A percentile compares a stretch with the other conserved stretches of the same genome.
Conservation (phyloP, 2,888 invertebrate species). For the Dryococelus australis region DNA sequence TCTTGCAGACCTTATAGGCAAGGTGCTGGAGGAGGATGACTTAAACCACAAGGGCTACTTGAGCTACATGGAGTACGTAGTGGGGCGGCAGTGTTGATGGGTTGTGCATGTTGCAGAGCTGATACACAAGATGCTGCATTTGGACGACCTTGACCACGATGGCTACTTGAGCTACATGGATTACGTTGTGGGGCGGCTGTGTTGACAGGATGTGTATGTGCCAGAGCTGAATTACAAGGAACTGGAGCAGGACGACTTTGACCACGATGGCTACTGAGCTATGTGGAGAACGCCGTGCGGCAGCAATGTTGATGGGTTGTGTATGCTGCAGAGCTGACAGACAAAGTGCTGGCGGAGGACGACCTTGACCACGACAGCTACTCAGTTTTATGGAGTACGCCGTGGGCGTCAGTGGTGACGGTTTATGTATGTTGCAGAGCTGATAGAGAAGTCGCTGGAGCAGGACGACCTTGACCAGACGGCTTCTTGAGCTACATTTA, state of each 20-base stretch:
- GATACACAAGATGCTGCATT: constrained; percentile 82
- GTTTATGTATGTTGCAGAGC: constrained; percentile 70
- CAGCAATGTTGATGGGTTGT: constrained; percentile 54
- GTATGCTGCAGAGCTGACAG: no score
- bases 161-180: constrained; percentile 88
- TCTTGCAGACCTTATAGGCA: no score
- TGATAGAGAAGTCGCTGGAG: constrained; percentile 84
- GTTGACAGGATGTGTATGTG: no score
- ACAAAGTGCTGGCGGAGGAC: no score
- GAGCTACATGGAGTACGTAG: no score
- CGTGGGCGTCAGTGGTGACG: no score
- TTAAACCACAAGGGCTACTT: no score
- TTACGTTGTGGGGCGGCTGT: constrained; percentile 65
- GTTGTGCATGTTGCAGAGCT: constrained; percentile 74
- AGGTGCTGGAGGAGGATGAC: no score
- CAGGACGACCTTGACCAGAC: constrained; percentile 87
- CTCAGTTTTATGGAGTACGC: no score
- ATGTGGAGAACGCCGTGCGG: constrained; percentile 75
- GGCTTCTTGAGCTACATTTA: constrained; percentile 88
- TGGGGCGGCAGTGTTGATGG: no score
- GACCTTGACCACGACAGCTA: no score
- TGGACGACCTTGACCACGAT: constrained; percentile 87
- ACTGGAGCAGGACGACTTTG: constrained; percentile 79
- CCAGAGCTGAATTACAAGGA: constrained; percentile 87
- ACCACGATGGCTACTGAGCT: constrained; percentile 89